These are phyloP conservation scores for Drosophila varians DNA, from an alignment of 1,140 invertebrate genomes.

Conservation along the genomic window DNA sequence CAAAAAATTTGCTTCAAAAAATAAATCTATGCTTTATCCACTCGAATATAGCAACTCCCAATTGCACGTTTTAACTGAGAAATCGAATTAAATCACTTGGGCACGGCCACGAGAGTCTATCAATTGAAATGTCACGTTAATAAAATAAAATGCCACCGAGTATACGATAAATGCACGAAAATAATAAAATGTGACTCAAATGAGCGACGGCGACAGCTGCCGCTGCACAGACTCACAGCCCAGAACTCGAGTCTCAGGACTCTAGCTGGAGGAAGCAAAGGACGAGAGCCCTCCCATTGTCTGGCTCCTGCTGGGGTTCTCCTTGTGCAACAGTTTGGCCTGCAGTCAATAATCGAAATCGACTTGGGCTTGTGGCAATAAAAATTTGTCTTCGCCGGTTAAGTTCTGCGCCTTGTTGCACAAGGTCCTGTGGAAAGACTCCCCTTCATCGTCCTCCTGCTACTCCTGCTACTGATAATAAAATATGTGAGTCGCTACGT, in stretches of 20 bases:
- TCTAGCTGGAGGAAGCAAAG: not conserved
- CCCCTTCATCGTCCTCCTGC: not conserved
- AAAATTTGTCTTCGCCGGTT: conserved; percentile 64
- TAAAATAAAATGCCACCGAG: conserved; percentile 75
- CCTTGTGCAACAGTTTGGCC: conserved; percentile 60
- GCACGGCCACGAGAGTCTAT: conserved; percentile 45
- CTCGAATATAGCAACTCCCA: conserved; percentile 14
- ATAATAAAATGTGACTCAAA: conserved; percentile 81
- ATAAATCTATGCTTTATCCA: not conserved
- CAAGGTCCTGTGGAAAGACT: conserved; percentile 29
- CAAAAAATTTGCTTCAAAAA: not conserved
- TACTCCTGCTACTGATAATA: conserved; percentile 34
- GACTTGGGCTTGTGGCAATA: conserved; percentile 65
- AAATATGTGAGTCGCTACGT: conserved; percentile 50
- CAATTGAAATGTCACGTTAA: conserved; percentile 79
- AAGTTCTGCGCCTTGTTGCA: conserved; percentile 77
- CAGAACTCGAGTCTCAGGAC: conserved; percentile 1
- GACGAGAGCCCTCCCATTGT: not conserved
- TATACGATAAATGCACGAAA: conserved; percentile 78
- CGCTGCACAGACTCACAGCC: conserved; percentile 22
- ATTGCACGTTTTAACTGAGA: conserved; percentile 23
- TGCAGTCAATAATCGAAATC: conserved; percentile 66
- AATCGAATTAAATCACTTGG: conserved; percentile 29
- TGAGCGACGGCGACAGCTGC: conserved; percentile 67
- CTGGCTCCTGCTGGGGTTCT: conserved; percentile 7